Evolutionary conservation across 2,113 vertebrate genomes (phyloP).

Genomic region (Microtus oregoni): DNA sequence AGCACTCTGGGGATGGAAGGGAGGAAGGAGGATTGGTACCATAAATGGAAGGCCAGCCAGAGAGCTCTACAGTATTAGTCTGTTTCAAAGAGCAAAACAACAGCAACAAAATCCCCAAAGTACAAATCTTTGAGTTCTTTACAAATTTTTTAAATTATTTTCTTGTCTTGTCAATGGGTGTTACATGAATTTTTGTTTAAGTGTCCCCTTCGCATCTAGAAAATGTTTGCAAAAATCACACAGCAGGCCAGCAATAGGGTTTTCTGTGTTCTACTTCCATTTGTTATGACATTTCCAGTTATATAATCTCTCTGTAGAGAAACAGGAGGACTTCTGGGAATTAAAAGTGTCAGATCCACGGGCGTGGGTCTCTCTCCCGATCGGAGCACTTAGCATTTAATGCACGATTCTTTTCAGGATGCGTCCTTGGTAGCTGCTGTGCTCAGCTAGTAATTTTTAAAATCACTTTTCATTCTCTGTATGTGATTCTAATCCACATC

Average conservation of each 20-base stretch:
- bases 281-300: conserved; percentile 38
- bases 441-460: background rate
- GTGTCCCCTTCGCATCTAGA: background rate
- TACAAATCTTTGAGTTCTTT: background rate
- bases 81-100: background rate
- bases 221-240: conserved; percentile 61
- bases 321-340: conserved; percentile 21
- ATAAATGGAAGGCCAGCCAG: background rate
- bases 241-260: background rate
- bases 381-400: background rate
- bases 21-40: background rate
- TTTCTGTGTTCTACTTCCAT: conserved; percentile 38
- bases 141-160: conserved; percentile 28
- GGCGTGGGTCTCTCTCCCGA: conserved; percentile 26
- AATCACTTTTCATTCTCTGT: conserved; percentile 25
- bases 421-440: background rate
- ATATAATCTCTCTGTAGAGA: conserved; percentile 48
- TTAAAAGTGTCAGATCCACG: conserved; percentile 45
- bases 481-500: conserved; percentile 54
- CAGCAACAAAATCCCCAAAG: background rate
- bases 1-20: background rate
- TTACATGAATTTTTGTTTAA: background rate
- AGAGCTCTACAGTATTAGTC: background rate
- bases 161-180: conserved; percentile 15
- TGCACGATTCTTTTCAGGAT: conserved; percentile 44